A percentile compares a stretch with the other conserved stretches of the same genome.
Conservation (phyloP, 2,888 invertebrate species). For the Morpho helenor region DNA sequence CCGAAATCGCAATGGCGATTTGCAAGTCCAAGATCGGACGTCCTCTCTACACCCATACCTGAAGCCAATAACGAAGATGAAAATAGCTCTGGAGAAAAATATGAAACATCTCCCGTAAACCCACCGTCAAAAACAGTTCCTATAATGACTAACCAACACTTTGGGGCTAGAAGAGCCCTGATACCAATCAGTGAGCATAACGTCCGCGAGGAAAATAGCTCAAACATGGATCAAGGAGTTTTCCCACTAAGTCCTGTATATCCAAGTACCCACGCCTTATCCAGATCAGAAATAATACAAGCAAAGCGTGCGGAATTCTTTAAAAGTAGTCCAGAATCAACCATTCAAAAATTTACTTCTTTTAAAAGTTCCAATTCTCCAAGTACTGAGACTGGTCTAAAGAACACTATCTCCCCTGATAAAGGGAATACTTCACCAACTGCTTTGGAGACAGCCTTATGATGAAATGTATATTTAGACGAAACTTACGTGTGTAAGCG, state of each 20-base stretch:
- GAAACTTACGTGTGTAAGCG: conserved; percentile 36
- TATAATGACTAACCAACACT: conserved; percentile 70
- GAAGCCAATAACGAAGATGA: conserved; percentile 91
- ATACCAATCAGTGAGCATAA: conserved; percentile 64
- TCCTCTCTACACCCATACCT: conserved; percentile 91
- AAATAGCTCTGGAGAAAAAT: conserved; percentile 80
- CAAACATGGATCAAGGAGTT: conserved; percentile 59
- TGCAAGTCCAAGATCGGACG: conserved; percentile 87
- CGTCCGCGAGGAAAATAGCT: conserved; percentile 48
- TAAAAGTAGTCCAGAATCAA: conserved; percentile 53
- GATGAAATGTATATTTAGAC: conserved; percentile 41
- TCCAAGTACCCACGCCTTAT: conserved; percentile 45
- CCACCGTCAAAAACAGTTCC: conserved; percentile 67
- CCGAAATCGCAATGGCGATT: conserved; percentile 87
- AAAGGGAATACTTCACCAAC: conserved; percentile 66
- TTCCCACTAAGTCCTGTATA: conserved; percentile 67
- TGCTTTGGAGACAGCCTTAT: conserved; percentile 82
- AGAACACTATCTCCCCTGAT: conserved; percentile 57
- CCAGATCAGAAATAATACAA: conserved; percentile 77
- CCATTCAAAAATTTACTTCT: conserved; percentile 61
- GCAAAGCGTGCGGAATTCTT: conserved; percentile 82
- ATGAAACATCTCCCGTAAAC: conserved; percentile 51
- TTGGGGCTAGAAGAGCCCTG: conserved; percentile 67
- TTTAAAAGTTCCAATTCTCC: conserved; percentile 54
- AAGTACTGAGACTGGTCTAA: conserved; percentile 32